phyloP scores from a whole-genome alignment of 2,113 vertebrate genomes.

The Burhinus oedicnemus region DNA sequence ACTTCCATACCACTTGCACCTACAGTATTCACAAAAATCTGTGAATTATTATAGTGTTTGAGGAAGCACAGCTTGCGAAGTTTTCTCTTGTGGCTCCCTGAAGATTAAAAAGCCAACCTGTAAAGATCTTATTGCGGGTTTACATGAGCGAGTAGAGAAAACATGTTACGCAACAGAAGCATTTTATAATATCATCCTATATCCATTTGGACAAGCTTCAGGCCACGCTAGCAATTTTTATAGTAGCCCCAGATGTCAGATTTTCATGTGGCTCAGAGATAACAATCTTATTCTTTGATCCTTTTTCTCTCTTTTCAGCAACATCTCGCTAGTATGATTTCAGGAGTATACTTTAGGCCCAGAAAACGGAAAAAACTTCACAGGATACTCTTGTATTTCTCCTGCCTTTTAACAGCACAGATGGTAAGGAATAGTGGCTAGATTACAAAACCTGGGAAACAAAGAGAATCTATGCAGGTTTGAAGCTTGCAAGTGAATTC shows the following conservation, averaged over 20 bases:
- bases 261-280: not conserved
- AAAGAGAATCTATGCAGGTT: not conserved
- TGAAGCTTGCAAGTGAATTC: not conserved
- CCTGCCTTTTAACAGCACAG: not conserved
- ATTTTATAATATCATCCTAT: not conserved
- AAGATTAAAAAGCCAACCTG: not conserved
- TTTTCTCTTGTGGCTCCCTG: not conserved
- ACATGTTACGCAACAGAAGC: not conserved
- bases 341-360: not conserved
- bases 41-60: not conserved
- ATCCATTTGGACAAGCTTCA: not conserved
- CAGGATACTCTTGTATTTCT: not conserved
- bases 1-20: not conserved
- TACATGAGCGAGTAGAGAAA: not conserved
- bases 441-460: not conserved
- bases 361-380: not conserved
- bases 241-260: not conserved
- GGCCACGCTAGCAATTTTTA: not conserved
- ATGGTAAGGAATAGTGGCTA: not conserved
- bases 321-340: not conserved
- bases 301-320: not conserved
- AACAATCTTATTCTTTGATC: not conserved
- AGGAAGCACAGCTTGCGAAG: not conserved
- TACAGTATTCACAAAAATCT: not conserved
- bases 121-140: not conserved